Evolutionary conservation across 2,113 vertebrate genomes (phyloP).

Genomic region (Lepisosteus oculatus): DNA sequence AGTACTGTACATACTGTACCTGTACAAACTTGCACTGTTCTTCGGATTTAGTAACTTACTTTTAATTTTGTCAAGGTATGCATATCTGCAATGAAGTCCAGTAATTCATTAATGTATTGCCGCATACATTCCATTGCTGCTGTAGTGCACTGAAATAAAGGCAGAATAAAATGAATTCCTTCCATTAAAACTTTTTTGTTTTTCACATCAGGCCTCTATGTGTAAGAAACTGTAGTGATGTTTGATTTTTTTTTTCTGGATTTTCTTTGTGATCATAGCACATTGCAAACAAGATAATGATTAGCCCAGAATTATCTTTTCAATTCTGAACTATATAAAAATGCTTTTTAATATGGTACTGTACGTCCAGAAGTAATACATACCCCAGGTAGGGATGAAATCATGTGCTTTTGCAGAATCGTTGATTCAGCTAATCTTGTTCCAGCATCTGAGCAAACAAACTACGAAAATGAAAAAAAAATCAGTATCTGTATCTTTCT

Average conservation of each 20-base stretch:
- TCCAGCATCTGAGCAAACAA: conserved; percentile 95
- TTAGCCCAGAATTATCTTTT: too few species aligned
- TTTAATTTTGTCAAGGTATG: conserved; percentile 95
- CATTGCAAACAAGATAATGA: too few species aligned
- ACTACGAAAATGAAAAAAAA: conserved; percentile 67
- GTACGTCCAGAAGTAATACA: conserved; percentile 47
- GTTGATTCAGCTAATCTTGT: conserved; percentile 93
- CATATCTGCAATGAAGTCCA: conserved; percentile 98
- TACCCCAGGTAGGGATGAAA: conserved; percentile 86
- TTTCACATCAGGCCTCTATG: too few species aligned
- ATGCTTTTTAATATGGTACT: too few species aligned
- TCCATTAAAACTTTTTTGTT: too few species aligned
- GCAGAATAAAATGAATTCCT: conserved; percentile 10
- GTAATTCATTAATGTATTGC: conserved; percentile 85
- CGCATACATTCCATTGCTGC: conserved; percentile 96
- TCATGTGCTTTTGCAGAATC: conserved; percentile 98
- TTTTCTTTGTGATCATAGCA: too few species aligned
- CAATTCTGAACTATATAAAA: too few species aligned
- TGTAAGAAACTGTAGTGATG: too few species aligned
- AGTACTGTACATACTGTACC: too few species aligned
- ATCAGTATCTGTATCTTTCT: too few species aligned
- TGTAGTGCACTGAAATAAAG: conserved; percentile 81
- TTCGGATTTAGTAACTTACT: conserved; percentile 58
- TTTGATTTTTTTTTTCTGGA: too few species aligned
- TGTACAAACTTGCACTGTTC: too few species aligned